Evolutionary conservation across 2,797 vertebrate genomes (phyloP), one percentile per base, ranked within the genome.

Genomic region (Delichon dasypus): DNA sequence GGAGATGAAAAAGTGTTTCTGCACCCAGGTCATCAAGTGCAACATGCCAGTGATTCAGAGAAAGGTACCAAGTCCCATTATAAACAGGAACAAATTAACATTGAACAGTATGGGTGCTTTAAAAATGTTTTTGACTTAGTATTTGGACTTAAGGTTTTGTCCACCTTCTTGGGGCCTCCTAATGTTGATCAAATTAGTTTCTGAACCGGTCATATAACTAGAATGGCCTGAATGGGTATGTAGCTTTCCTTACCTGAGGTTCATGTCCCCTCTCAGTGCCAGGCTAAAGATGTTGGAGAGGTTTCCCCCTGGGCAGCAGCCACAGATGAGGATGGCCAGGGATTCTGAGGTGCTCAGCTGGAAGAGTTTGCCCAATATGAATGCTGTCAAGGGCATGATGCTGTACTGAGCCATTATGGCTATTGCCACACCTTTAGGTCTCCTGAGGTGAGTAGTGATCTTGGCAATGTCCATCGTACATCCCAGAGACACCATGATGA

Each of bases 361-460:
- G 58, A 99, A 96, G 45, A 97, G 1, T 95, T 98, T 99, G 85
- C 98, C 97, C 67, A 99, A 27, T 22, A 66, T 16, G 66, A 98
- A 98, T 27, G 98, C 98, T 5, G 98, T 97, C 55, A 99, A 86
- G 34, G 99, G 99, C 98, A 99, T 99, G 94, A 99, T 91, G 66
- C 98, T 98, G 1, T 98, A 99, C 95, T 99, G 99, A 15, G 98
- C 96, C 80, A 98, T n/a, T 68, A 98, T 27, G 2, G 98, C 98
- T 48, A 98, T 97, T 83, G 55, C 94, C 32, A 98, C 84, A 5
- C 98, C 98, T 95, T 98, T 98, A 8, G 98, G 98, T 70, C 95
- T 98, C 47, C 97, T 45, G 55, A 99, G 77, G 95, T 98, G 98
- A 26, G 47, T n/a, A 90, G 96, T 98, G 73, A 99, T 99, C 97